phyloP scores from a whole-genome alignment of 2,113 vertebrate species.

The Stomatorhinus ivindoensis region DNA sequence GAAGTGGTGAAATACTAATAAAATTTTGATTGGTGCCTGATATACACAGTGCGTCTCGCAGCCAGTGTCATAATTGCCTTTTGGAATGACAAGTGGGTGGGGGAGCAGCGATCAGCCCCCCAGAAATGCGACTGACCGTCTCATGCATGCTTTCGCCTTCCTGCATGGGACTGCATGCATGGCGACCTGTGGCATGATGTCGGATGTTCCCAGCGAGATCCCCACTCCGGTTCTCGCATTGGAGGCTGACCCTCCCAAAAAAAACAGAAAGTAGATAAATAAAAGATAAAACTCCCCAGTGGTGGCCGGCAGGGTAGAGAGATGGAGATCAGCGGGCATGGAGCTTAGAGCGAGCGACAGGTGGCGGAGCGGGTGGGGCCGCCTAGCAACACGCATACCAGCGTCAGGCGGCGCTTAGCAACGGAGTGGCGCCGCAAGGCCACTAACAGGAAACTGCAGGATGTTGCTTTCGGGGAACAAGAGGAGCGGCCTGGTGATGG shows the following conservation, averaged over 20 bases:
- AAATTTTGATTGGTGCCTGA: neutral
- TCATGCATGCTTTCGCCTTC: neutral
- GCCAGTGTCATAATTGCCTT: neutral
- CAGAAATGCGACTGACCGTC: neutral
- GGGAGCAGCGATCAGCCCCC: neutral
- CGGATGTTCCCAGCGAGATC: neutral
- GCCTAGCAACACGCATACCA: neutral
- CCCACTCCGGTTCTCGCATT: neutral
- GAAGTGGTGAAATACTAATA: neutral
- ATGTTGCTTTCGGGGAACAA: slow-evolving; percentile 16
- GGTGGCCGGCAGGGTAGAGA: neutral
- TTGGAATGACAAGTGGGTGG: neutral
- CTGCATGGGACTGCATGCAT: neutral
- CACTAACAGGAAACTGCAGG: neutral
- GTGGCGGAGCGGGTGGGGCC: neutral
- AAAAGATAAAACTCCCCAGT: neutral
- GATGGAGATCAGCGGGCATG: neutral
- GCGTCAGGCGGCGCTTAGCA: neutral
- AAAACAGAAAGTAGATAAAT: slow-evolving; percentile 4
- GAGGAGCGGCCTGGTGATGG: neutral
- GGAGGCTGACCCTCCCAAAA: neutral
- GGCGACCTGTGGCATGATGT: neutral
- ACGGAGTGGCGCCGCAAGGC: neutral
- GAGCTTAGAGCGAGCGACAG: neutral
- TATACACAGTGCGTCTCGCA: neutral